A percentile compares a stretch with the other conserved stretches of the same genome.
These are phyloP conservation scores for Tauraco hartlaubi DNA, from an alignment of 2,797 vertebrate species.

Conservation along the genomic window DNA sequence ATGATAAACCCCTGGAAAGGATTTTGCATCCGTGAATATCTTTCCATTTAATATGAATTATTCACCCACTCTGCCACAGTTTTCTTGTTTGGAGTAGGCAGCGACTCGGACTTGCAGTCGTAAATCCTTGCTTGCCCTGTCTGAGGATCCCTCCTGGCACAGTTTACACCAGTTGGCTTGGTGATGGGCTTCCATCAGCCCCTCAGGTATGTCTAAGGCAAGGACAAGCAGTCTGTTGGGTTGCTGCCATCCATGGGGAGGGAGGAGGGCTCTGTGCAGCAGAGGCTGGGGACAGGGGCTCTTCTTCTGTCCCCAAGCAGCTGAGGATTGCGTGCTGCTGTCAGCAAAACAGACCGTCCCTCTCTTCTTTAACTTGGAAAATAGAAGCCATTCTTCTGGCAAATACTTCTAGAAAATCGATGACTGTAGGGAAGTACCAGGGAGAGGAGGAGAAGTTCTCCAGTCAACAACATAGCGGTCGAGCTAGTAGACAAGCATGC, in stretches of 20 bases:
- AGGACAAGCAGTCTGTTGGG: not conserved
- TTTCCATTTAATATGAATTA: not conserved
- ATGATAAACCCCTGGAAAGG: not conserved
- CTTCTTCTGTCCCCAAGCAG: not conserved
- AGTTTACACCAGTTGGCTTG: not conserved
- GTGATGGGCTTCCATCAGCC: not conserved
- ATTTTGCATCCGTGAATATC: not conserved
- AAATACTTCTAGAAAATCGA: not conserved
- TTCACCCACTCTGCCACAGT: not conserved
- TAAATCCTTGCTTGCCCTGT: not conserved
- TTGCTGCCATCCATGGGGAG: accelerated
- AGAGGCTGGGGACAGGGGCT: not conserved
- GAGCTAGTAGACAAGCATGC: accelerated
- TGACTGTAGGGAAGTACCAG: not conserved
- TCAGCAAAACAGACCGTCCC: not conserved
- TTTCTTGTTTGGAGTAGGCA: not conserved
- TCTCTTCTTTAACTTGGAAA: not conserved
- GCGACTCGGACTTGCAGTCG: not conserved
- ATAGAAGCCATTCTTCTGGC: not conserved
- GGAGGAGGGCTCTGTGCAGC: accelerated
- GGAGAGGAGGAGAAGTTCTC: not conserved
- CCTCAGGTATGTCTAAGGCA: not conserved
- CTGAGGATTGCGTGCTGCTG: not conserved
- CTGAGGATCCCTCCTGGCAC: not conserved
- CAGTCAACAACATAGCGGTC: not conserved